These are phyloP conservation scores for Corythoichthys haematopterus DNA, from an alignment of 2,113 vertebrate genomes.

Conservation along the genomic window DNA sequence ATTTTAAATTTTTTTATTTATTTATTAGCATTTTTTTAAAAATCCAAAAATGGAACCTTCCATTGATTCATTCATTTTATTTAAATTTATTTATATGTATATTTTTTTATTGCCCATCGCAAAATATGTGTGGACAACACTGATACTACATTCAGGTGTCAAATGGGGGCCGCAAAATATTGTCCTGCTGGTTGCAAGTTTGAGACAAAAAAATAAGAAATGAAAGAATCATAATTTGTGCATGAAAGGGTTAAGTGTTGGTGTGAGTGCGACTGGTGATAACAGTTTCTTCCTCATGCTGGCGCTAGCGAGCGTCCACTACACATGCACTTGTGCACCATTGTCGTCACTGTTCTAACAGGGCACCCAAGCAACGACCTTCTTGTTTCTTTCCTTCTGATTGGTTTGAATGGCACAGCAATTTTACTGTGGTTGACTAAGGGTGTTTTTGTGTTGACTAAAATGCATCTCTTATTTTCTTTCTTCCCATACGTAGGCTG, in stretches of 20 bases:
- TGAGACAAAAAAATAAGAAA: too few relatives aligned
- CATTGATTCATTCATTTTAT: too few relatives aligned
- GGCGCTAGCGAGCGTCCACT: conserved; percentile 36
- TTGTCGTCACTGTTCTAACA: conserved; percentile 33
- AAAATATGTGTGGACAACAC: too few relatives aligned
- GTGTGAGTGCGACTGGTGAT: conserved; percentile 22
- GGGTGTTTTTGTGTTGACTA: conserved; percentile 30
- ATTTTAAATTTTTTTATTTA: too few relatives aligned
- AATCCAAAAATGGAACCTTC: too few relatives aligned
- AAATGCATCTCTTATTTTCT: conserved; percentile 41
- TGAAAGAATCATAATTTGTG: too few relatives aligned
- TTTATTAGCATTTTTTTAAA: too few relatives aligned
- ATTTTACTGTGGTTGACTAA: neutral
- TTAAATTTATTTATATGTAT: too few relatives aligned
- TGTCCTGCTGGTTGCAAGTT: too few relatives aligned
- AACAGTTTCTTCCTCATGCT: conserved; percentile 36
- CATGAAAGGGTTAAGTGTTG: neutral
- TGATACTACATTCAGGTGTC: too few relatives aligned
- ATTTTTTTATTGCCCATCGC: too few relatives aligned
- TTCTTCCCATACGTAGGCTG: conserved; percentile 77
- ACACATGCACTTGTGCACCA: conserved; percentile 9
- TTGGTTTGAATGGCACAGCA: conserved; percentile 17
- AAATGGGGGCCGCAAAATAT: too few relatives aligned
- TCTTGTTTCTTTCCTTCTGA: conserved; percentile 20
- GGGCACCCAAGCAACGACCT: conserved; percentile 18